Base-by-base conservation (phyloP, 2,888 invertebrate species). In the Clanis bilineata region DNA sequence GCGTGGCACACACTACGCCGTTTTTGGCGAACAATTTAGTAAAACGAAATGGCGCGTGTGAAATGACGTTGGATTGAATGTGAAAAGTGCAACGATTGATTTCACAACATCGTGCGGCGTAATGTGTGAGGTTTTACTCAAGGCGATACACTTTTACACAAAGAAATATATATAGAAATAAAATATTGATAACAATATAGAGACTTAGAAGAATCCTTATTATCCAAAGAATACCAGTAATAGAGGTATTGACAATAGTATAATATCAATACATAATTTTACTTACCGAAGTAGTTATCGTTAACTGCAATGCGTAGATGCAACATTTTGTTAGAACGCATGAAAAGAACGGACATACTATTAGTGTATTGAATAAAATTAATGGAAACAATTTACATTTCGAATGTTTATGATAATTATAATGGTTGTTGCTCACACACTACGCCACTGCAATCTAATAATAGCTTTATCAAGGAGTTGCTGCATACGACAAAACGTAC, bases 211-310 rank as follows among this genome's bases (percentile, higher is more conserved):
- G 1, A 56, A 18, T 38, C 39, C 18, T 55, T 55, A 38, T 56
- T 18, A 3, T 47, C n/a, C 15, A 47, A 15, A 25, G 15, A 15
- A 64, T 64, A 61, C 63, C 67, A 59, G 61, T 59, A 63, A 63
- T 43, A 18, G 32, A 51, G 21, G 51, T 51, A 58, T 67, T 67
- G 56, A 64, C n/a, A 62, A 69, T 57, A 62, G 56, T 63, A 69
- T 62, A 61, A 62, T 3, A 51, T 32, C 51, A 63, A 65, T 58
- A 66, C 62, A 70, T 69, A 59, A 75, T 82, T 62, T 73, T 73
- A 95, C 98, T 98, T 96, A 99, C 99, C 99, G 90, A 99, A 99
- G 93, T 99, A 99, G 94, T 99, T 99, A 95, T 99, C 99, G 94
- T 98, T 99, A 94, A 98, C 99, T 99, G 96, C 83, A 82, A 79